phyloP scores from a whole-genome alignment of 2,888 invertebrate genomes.

The Physocephala rufipes region DNA sequence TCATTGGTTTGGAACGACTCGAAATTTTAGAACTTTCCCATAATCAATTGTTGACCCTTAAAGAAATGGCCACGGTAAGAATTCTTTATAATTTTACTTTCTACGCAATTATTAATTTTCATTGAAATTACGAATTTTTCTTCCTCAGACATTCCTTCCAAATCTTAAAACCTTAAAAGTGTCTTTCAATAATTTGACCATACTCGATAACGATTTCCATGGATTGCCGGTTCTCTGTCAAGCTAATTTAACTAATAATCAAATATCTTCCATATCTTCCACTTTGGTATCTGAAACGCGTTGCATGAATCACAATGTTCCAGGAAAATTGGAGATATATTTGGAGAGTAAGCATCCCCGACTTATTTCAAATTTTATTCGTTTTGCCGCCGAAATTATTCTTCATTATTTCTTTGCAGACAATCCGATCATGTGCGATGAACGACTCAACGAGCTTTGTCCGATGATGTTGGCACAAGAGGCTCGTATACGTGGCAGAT shows the following conservation, averaged over 20 bases:
- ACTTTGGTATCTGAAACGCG: conserved; percentile 82
- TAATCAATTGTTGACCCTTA: conserved; percentile 79
- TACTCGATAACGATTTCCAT: conserved; percentile 82
- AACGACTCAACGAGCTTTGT: conserved; percentile 74
- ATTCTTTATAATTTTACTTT: not conserved
- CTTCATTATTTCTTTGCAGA: conserved; percentile 68
- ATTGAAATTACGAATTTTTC: not conserved
- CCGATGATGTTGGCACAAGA: conserved; percentile 77
- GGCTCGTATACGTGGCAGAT: conserved; percentile 76
- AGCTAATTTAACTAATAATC: conserved; percentile 82
- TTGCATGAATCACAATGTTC: conserved; percentile 83
- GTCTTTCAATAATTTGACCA: conserved; percentile 79
- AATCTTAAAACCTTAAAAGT: conserved; percentile 79
- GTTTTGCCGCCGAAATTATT: not conserved
- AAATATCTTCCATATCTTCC: conserved; percentile 76
- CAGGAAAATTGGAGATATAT: conserved; percentile 74
- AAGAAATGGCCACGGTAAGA: conserved; percentile 83
- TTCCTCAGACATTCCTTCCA: conserved; percentile 77
- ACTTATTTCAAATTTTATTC: too few species aligned
- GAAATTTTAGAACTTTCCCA: conserved; percentile 80
- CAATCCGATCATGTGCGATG: conserved; percentile 83
- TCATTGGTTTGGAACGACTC: conserved; percentile 79
- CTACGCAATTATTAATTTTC: not conserved
- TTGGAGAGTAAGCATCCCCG: conserved; percentile 73
- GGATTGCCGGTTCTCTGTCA: conserved; percentile 83